Base-by-base conservation (phyloP, 1,140 invertebrate genomes). In the Pentalonia nigronervosa region DNA sequence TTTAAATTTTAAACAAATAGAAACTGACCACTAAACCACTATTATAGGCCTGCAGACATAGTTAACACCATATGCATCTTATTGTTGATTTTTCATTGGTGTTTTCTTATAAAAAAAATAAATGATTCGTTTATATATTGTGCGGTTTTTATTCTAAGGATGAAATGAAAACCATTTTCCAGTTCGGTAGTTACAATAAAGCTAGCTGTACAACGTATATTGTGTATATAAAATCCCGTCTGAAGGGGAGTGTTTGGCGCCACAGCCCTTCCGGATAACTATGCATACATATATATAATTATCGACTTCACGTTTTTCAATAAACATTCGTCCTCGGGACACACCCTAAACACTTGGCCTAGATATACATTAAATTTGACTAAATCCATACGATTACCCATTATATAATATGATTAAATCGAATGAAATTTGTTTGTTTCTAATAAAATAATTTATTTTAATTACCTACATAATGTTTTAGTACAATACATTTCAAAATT, bases 121-220 rank as follows among this genome's bases (percentile, higher is more conserved):
- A 48, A 48, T 30, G 17, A 20, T 53, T 50, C 7, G 17, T 50
- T 21, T 8, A 8, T 53, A 11, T n/a, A 23, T 88, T 89, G 48
- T 14, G 41, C 41, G 88, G 48, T 56, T 89, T 89, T 89, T 94
- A 93, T 94, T 94, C 91, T 56, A 67, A 67, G 89, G 89, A 23
- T 25, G 34, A 45, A 67, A 30, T 36, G 23, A 41, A 89, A 60
- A 45, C 36, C 23, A 67, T 90, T 90, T 90, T 90, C 89, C 89
- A 67, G 53, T 90, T 45, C 36, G 53, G 53, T 90, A n/a, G 9
- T 67, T 53, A 25, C 53, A 60, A n/a, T 90, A 47, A 48, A 47
- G 25, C 14, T 89, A 94, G 93, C 34, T 41, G 21, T 41, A 17
- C 14, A n/a, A 7, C 30, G 21, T 88, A 88, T 88, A 50, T 36